A percentile compares a stretch with the other conserved stretches of the same genome.
These are phyloP conservation scores for Drosophila willistoni DNA, from an alignment of 1,140 invertebrate genomes.

Conservation along the genomic window DNA sequence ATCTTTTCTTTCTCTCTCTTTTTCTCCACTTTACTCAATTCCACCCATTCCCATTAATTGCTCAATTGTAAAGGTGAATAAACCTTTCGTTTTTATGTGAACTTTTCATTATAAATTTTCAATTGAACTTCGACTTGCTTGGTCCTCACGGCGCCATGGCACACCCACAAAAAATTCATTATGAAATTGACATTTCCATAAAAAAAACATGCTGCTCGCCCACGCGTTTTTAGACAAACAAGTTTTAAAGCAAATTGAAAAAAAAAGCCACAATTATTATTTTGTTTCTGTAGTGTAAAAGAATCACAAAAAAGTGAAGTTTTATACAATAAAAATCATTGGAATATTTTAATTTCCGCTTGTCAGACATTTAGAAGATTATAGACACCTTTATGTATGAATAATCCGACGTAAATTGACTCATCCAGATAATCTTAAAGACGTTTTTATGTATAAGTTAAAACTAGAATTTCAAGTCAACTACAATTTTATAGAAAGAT, in stretches of 20 bases:
- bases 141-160: slow-evolving; percentile 8
- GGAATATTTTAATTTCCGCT: too few relatives aligned
- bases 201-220: not conserved
- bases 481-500: too few relatives aligned
- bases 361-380: too few relatives aligned
- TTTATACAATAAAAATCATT: not conserved
- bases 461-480: too few relatives aligned
- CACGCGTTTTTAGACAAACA: not conserved
- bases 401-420: not conserved
- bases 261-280: too few relatives aligned
- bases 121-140: not conserved
- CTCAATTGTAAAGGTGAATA: slow-evolving; percentile 56
- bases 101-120: slow-evolving; percentile 25
- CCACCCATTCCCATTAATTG: slow-evolving; percentile 40
- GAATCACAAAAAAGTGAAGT: not conserved
- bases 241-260: slow-evolving; percentile 1
- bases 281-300: too few relatives aligned
- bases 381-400: too few relatives aligned
- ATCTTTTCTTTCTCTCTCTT: slow-evolving; percentile 18
- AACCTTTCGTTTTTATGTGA: slow-evolving; percentile 41
- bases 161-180: slow-evolving; percentile 35
- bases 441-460: too few relatives aligned
- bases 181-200: slow-evolving; percentile 3
- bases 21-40: not conserved
- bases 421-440: not conserved